Base-by-base conservation (phyloP, 2,888 invertebrate species). In the Oxystoma pomonae region DNA sequence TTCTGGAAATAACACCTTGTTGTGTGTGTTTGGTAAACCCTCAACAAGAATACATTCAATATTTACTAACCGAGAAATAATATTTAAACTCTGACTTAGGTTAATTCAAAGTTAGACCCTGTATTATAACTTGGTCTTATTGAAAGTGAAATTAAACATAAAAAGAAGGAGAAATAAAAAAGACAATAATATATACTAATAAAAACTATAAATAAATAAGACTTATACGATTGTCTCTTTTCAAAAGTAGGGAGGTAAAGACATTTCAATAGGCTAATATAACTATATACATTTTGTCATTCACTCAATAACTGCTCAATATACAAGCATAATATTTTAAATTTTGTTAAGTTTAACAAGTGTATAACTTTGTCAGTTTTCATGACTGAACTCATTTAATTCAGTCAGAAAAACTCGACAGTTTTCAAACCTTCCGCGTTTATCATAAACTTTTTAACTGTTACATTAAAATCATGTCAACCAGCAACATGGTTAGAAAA, bases 401-500 rank as follows among this genome's bases (percentile, higher is more conserved):
- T 35, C 35, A 35, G 35, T 12, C 12, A 35, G 3, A 7, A 35
- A 35, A 35, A 35, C 35, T 7, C 3, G 12, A 35, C 12, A 12
- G n/a, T n/a, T n/a, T n/a, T n/a, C n/a, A n/a, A n/a, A n/a, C n/a
- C n/a, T n/a, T n/a, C n/a, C n/a, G n/a, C n/a, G n/a, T n/a, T 35
- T 35, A 35, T 7, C 35, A 3, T 35, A 12, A 35, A 35, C 12
- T 35, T 35, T 35, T 35, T 35, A 35, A 35, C 3, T 35, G 35
- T 35, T 35, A 12, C 12, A 35, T 35, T 35, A 35, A 7, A 35
- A 35, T 35, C 35, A 35, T 12, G 12, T 12, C 35, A 35, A n/a
- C 20, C 57, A 60, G 64, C 67, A 3, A 53, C 7, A 53, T 17
- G 16, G 7, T 53, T 53, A 53, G 53, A 53, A 53, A 53, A 53